These are phyloP conservation scores for Trematocara macrostoma DNA, from an alignment of 2,113 vertebrate species.

Conservation along the genomic window DNA sequence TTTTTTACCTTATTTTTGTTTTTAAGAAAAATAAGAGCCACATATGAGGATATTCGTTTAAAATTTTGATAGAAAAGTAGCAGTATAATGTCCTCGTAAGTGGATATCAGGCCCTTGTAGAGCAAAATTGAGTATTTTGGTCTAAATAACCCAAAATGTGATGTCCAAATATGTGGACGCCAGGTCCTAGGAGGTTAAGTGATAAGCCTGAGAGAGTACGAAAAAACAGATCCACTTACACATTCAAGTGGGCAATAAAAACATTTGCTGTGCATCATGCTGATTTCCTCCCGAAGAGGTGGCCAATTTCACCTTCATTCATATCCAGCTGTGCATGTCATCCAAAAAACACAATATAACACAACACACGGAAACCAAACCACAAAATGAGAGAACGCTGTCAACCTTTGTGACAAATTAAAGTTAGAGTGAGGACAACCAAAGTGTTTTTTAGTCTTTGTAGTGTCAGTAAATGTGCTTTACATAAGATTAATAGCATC, in stretches of 20 bases:
- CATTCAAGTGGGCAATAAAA: slow-evolving; percentile 45
- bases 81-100: too few species aligned
- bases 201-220: slow-evolving; percentile 24
- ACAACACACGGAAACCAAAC: neutral
- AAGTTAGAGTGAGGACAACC: slow-evolving; percentile 18
- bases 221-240: slow-evolving; percentile 37
- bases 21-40: too few species aligned
- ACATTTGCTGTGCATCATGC: slow-evolving; percentile 39
- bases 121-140: too few species aligned
- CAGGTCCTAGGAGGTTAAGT: neutral
- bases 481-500: slow-evolving; percentile 34
- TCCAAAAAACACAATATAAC: slow-evolving; percentile 25
- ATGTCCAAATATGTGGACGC: too few species aligned
- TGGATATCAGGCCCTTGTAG: too few species aligned
- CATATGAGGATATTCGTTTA: too few species aligned
- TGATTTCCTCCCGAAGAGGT: slow-evolving; percentile 30
- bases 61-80: too few species aligned
- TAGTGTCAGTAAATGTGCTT: slow-evolving; percentile 40
- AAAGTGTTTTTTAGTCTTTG: slow-evolving; percentile 13
- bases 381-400: neutral
- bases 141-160: too few species aligned
- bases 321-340: slow-evolving; percentile 19
- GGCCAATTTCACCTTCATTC: slow-evolving; percentile 31
- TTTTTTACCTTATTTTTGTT: too few species aligned
- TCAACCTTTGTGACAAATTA: neutral